Percentiles rank a stretch among this genome's conserved stretches.
Evolutionary conservation across 2,113 vertebrate species (phyloP).

Genomic region (Cacatua alba): DNA sequence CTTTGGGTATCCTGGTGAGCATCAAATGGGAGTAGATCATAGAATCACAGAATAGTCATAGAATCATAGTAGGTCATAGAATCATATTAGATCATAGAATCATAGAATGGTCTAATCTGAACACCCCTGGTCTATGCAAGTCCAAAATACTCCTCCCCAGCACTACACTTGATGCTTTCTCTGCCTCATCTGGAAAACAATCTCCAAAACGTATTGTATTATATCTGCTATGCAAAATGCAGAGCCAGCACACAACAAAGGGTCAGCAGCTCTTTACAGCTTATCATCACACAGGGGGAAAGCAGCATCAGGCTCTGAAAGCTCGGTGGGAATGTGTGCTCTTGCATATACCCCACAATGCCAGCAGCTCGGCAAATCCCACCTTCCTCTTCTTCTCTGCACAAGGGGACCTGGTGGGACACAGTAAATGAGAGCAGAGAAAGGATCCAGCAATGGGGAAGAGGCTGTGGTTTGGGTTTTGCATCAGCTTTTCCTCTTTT

Average conservation of each 20-base stretch:
- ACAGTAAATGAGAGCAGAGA: background rate
- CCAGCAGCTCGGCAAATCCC: background rate
- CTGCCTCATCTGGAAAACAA: background rate
- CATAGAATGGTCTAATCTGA: background rate
- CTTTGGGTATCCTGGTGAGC: background rate
- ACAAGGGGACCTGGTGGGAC: background rate
- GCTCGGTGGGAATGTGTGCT: accelerated
- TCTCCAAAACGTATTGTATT: background rate
- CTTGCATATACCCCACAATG: accelerated
- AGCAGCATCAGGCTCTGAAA: background rate
- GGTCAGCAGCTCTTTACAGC: background rate
- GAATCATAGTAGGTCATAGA: background rate
- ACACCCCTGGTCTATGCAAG: background rate
- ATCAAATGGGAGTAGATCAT: accelerated
- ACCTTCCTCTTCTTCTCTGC: background rate
- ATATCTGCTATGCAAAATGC: background rate
- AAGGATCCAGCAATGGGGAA: background rate
- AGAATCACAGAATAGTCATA: background rate
- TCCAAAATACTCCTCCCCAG: background rate
- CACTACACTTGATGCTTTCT: background rate
- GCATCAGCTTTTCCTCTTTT: background rate
- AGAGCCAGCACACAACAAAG: background rate
- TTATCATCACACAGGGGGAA: accelerated
- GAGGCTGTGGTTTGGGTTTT: background rate
- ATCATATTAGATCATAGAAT: background rate